Conservation (phyloP, 2,888 invertebrate genomes). For the Zhuqinia jingwanae region DNA sequence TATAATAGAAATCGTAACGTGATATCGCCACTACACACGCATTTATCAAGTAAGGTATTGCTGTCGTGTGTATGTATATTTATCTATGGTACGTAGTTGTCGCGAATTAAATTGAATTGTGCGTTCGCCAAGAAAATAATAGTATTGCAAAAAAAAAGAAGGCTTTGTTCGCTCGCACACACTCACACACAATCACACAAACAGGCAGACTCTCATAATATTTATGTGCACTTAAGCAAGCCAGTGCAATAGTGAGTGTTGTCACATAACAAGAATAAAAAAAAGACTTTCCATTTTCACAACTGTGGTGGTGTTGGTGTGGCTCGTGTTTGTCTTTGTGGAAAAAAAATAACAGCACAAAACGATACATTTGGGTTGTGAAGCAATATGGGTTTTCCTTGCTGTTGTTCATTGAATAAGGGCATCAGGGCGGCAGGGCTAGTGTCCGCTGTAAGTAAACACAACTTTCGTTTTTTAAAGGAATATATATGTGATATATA, state of each 20-base stretch:
- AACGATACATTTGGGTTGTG: not conserved
- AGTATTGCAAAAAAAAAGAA: not conserved
- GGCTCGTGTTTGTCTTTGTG: not conserved
- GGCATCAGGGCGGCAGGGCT: constrained; percentile 73
- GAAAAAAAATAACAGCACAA: not conserved
- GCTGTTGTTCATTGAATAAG: constrained; percentile 65
- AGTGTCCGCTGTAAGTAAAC: constrained; percentile 74
- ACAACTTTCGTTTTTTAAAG: not conserved
- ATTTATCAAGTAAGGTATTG: no score
- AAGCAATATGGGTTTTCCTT: constrained; percentile 71
- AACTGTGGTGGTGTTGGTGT: not conserved
- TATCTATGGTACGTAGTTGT: not conserved
- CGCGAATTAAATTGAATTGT: not conserved
- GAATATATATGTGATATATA: no score
- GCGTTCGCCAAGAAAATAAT: not conserved
- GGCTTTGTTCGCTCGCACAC: constrained; percentile 37
- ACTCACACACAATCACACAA: constrained; percentile 65
- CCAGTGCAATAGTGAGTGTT: not conserved
- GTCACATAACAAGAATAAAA: constrained; percentile 3
- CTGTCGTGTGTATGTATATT: not conserved
- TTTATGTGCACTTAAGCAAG: constrained; percentile 5
- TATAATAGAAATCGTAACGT: no score
- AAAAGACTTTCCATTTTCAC: not conserved
- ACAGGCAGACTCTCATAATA: constrained; percentile 45
- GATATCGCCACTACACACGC: no score